These are phyloP conservation scores for Caenorhabditis inopinata DNA, from an alignment of 1,140 invertebrate species.

Conservation along the genomic window DNA sequence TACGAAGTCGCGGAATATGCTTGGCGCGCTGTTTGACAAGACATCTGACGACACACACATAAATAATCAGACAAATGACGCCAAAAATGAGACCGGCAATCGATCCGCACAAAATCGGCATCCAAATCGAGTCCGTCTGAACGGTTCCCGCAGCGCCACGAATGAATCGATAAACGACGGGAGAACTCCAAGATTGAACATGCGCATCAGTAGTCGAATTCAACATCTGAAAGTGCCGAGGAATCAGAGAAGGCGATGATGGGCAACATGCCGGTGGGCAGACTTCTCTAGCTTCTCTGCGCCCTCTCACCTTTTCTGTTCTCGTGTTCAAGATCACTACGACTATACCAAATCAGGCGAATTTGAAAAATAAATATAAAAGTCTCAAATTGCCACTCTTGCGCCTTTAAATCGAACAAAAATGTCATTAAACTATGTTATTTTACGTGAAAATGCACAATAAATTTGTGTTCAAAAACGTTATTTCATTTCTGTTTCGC, in stretches of 20 bases:
- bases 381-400: no score
- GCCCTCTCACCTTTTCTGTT: background rate
- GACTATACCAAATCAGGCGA: no score
- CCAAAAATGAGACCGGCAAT: background rate
- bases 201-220: background rate
- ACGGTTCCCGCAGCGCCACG: no score
- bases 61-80: background rate
- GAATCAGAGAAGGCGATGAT: background rate
- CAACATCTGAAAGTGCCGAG: background rate
- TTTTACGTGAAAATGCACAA: background rate
- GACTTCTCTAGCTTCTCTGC: no score
- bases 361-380: no score
- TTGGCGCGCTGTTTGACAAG: background rate
- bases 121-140: background rate
- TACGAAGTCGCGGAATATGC: background rate
- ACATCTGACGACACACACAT: slow-evolving; percentile 23
- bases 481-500: background rate
- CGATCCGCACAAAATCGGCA: background rate
- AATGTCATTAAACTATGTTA: no score
- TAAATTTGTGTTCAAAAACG: background rate
- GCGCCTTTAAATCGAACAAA: no score
- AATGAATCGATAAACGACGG: no score
- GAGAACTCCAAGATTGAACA: background rate
- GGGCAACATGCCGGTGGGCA: background rate
- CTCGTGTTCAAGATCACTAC: background rate